phyloP scores from a whole-genome alignment of 2,113 vertebrate species.

The Taurulus bubalis region DNA sequence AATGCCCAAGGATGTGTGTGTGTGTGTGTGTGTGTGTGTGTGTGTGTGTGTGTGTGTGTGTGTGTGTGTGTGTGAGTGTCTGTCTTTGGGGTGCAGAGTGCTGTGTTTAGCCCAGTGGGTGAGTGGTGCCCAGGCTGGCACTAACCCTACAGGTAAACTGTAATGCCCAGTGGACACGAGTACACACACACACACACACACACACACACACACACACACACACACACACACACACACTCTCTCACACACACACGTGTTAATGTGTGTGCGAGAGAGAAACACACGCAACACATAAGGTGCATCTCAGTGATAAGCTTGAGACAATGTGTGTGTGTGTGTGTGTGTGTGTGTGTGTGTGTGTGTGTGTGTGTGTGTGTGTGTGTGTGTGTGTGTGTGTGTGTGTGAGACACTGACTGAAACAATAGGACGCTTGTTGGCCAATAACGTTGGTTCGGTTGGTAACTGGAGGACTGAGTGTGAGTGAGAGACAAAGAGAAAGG shows the following conservation, averaged over 20 bases:
- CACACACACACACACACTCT: neutral
- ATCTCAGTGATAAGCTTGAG: conserved; percentile 8
- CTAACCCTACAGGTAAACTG: conserved; percentile 35
- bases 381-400: conserved; percentile 9
- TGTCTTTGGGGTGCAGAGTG: neutral
- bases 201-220: neutral
- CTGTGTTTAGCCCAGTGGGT: conserved; percentile 30
- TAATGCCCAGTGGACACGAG: neutral
- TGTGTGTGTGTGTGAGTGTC: conserved; percentile 18
- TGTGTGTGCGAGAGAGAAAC: neutral
- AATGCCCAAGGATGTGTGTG: conserved; percentile 21
- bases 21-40: conserved; percentile 14
- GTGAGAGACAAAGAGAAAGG: neutral
- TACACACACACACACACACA: conserved; percentile 12
- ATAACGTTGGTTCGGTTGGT: neutral
- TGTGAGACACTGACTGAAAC: neutral
- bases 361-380: neutral
- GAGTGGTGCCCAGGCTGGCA: conserved; percentile 37
- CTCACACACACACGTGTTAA: neutral
- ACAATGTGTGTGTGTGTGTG: conserved; percentile 12
- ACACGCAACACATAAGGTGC: neutral
- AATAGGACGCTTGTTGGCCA: conserved; percentile 3
- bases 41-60: conserved; percentile 9
- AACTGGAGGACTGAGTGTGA: neutral
- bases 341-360: neutral